phyloP scores from a whole-genome alignment of 2,888 invertebrate genomes.

The Acleris cristana region DNA sequence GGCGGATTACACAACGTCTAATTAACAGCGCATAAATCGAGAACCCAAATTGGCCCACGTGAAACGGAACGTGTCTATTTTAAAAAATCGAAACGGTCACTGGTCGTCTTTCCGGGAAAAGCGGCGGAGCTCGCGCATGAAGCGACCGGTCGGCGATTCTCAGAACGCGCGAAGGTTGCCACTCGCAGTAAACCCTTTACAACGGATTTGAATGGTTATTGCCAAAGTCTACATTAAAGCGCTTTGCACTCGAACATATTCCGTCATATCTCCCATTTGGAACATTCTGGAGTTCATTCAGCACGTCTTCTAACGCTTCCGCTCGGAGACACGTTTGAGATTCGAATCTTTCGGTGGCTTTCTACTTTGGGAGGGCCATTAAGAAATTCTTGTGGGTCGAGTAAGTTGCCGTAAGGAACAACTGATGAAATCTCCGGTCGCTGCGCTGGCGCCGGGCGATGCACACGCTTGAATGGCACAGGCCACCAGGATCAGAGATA shows the following conservation, averaged over 20 bases:
- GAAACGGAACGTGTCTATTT: constrained; percentile 76
- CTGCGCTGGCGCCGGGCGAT: constrained; percentile 40
- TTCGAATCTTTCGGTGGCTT: constrained; percentile 51
- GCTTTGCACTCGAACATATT: constrained; percentile 49
- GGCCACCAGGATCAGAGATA: constrained; percentile 40
- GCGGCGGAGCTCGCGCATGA: constrained; percentile 45
- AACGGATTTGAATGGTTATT: constrained; percentile 67
- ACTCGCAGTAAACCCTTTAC: constrained; percentile 58
- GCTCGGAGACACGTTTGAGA: constrained; percentile 44
- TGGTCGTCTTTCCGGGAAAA: constrained; percentile 68
- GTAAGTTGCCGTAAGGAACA: constrained; percentile 35
- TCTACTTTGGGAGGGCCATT: constrained; percentile 51
- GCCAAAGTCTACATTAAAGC: constrained; percentile 61
- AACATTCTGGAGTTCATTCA: constrained; percentile 29
- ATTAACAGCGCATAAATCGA: constrained; percentile 68
- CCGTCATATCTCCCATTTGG: constrained; percentile 51
- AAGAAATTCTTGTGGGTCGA: constrained; percentile 50
- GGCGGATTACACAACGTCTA: constrained; percentile 70
- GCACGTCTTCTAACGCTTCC: constrained; percentile 17
- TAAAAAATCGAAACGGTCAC: constrained; percentile 71
- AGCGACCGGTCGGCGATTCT: constrained; percentile 67
- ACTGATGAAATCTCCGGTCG: constrained; percentile 35
- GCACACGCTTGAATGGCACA: constrained; percentile 38
- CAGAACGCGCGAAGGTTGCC: constrained; percentile 70
- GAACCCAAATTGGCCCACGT: constrained; percentile 54